These are phyloP conservation scores for Pyrocephalus nanus DNA, from an alignment of 2,797 vertebrate genomes.

Conservation along the genomic window DNA sequence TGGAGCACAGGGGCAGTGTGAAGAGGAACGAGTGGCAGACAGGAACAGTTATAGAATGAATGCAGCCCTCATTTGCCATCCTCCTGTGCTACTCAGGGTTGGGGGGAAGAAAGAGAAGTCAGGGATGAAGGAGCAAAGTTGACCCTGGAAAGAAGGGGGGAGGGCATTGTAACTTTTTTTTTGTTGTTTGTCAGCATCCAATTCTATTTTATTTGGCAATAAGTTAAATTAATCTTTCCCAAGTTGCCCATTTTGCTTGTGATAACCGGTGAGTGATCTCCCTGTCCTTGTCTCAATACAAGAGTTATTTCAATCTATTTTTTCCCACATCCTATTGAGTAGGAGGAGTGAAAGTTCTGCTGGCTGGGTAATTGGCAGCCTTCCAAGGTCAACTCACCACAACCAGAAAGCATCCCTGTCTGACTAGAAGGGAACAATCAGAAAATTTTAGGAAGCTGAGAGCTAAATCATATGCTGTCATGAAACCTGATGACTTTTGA, in stretches of 20 bases:
- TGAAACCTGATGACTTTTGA: background rate
- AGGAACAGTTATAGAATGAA: background rate
- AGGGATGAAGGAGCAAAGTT: background rate
- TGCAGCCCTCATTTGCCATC: background rate
- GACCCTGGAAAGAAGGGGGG: background rate
- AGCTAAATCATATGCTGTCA: background rate
- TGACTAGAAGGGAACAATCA: background rate
- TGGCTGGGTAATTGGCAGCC: background rate
- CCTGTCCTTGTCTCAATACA: background rate
- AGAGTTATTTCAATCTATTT: background rate
- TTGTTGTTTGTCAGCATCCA: background rate
- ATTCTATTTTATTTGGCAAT: background rate
- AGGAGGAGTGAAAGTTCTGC: background rate
- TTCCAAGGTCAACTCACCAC: background rate
- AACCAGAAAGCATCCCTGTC: background rate
- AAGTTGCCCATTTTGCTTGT: background rate
- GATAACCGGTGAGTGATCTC: background rate
- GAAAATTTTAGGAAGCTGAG: background rate
- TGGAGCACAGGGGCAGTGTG: background rate
- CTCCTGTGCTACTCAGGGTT: background rate
- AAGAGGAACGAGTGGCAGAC: background rate
- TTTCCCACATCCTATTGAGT: background rate
- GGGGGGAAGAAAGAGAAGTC: background rate
- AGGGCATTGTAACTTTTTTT: background rate
- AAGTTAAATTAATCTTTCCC: background rate